Conservation (phyloP, 2,113 vertebrate species). For the Zeus faber region DNA sequence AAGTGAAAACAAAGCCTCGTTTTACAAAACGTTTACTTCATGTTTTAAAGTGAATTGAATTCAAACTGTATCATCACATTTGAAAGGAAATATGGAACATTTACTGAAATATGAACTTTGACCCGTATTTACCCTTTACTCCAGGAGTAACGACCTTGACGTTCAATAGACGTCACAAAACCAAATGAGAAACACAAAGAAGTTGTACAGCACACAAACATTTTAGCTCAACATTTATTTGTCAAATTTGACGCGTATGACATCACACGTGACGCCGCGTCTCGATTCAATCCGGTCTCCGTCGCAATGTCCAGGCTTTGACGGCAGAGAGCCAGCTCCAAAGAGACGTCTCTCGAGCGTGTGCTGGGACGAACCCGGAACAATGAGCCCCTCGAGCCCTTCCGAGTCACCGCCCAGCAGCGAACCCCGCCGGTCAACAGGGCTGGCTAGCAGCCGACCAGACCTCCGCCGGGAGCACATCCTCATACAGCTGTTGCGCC, state of each 20-base stretch:
- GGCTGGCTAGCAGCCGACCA: no score
- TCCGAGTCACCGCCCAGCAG: no score
- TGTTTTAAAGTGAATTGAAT: background rate
- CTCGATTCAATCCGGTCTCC: no score
- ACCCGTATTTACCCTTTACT: background rate
- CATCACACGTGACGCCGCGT: no score
- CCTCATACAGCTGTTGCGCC: no score
- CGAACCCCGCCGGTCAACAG: no score
- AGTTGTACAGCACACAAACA: background rate
- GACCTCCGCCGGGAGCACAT: no score
- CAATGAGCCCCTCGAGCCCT: no score
- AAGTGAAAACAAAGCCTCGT: background rate
- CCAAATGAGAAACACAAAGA: slow-evolving; percentile 1
- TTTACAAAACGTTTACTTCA: background rate
- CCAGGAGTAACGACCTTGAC: background rate
- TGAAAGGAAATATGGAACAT: background rate
- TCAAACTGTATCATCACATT: background rate
- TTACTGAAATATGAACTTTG: background rate
- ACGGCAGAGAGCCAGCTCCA: no score
- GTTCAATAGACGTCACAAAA: background rate
- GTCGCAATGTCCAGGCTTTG: no score
- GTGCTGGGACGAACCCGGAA: no score
- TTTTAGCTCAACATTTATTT: background rate
- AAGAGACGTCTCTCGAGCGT: no score
- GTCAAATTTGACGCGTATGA: background rate